Evolutionary conservation across 2,797 vertebrate genomes (phyloP).

Genomic region (Tarsius wallacei): DNA sequence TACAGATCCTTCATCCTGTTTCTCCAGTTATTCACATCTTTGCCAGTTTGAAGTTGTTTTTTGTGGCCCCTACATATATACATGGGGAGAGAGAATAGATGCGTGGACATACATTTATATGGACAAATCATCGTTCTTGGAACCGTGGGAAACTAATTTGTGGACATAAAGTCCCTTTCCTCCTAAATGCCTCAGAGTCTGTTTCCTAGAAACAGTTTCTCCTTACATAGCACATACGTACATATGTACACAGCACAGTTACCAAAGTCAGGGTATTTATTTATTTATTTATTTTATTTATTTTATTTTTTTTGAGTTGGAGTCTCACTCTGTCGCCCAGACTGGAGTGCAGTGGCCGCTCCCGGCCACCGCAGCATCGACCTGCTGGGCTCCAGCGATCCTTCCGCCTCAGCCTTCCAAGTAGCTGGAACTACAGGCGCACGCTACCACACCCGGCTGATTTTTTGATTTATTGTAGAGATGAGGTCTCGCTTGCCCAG

Average conservation of each 20-base stretch:
- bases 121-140: not conserved
- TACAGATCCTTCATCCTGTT: fast-evolving
- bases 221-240: not conserved
- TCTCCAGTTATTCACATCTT: not conserved
- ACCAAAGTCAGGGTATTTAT: not conserved
- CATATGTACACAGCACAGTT: not conserved
- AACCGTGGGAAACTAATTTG: not conserved
- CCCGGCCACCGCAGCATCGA: no score
- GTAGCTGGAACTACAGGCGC: no score
- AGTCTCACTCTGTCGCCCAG: no score
- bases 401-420: no score
- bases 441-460: no score
- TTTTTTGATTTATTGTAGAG: no score
- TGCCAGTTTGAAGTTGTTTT: not conserved
- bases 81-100: no score
- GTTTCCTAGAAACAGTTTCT: not conserved
- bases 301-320: no score
- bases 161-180: not conserved
- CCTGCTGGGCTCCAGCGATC: no score
- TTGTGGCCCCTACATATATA: not conserved
- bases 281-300: no score
- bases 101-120: fast-evolving
- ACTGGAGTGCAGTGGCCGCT: no score
- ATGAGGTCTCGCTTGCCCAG: no score
- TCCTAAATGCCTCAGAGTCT: not conserved